Conservation (phyloP, 2,113 vertebrate genomes). For the Macheiramphus alcinus region DNA sequence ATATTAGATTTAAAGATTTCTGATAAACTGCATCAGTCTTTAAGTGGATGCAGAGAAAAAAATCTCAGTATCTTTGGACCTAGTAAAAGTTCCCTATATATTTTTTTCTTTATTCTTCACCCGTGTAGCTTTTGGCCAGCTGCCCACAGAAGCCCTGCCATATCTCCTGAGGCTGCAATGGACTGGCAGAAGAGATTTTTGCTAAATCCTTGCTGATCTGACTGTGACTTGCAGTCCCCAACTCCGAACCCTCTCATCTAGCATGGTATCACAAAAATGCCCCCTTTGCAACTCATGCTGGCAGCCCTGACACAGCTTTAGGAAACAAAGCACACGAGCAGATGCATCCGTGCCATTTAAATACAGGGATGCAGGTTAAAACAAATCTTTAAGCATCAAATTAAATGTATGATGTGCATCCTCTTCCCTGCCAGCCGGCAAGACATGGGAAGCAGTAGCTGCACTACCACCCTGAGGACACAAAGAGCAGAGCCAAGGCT, state of each 20-base stretch:
- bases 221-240: neutral
- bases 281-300: accelerated
- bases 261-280: accelerated
- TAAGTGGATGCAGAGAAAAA: neutral
- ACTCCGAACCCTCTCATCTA: neutral
- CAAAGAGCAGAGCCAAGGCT: neutral
- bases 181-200: neutral
- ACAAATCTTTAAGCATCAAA: neutral
- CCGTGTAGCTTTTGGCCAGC: neutral
- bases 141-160: neutral
- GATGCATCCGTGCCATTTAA: neutral
- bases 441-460: neutral
- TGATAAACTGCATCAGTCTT: neutral
- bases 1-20: neutral
- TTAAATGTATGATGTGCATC: neutral
- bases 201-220: neutral
- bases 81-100: neutral
- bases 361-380: neutral
- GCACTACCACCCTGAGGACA: constrained; percentile 42
- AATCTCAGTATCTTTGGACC: neutral
- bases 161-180: neutral
- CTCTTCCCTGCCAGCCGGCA: neutral
- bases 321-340: neutral
- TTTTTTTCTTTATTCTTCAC: neutral
- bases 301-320: neutral